These are phyloP conservation scores for Geodia barretti DNA, from an alignment of 37 sponge, comb jelly and placozoan species.

Conservation along the genomic window DNA sequence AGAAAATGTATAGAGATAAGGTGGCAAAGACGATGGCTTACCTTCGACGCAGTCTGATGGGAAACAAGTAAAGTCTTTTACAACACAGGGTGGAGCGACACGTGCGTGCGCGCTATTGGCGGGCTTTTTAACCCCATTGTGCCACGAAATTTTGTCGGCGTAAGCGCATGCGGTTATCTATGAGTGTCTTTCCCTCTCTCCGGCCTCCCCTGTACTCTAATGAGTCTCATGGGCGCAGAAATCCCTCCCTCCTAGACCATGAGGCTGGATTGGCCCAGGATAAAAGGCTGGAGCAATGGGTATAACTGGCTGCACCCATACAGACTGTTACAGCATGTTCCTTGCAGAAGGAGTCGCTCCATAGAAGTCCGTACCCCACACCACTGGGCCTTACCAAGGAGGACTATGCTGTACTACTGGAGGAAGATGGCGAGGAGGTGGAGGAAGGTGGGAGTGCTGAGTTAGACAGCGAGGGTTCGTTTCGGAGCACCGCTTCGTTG, in stretches of 20 bases:
- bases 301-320: neutral
- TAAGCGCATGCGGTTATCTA: no score
- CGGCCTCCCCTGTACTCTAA: conserved; percentile 20
- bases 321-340: neutral
- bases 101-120: no score
- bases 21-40: no score
- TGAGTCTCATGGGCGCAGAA: neutral
- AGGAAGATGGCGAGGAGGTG: neutral
- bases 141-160: no score
- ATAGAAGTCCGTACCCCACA: conserved; percentile 1
- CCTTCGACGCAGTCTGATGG: no score
- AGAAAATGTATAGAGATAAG: no score
- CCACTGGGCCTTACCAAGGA: conserved; percentile 30
- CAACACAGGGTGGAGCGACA: no score
- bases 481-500: no score
- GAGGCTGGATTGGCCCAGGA: conserved; percentile 19
- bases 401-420: conserved; percentile 16
- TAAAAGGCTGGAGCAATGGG: conserved; percentile 41
- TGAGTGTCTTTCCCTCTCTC: conserved; percentile 20
- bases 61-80: no score
- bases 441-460: neutral
- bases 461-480: neutral
- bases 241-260: conserved; percentile 42
- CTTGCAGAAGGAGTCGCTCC: neutral
- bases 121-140: no score